A percentile compares a stretch with the other conserved stretches of the same genome.
phyloP scores from a whole-genome alignment of 1,140 invertebrate genomes.

The Mamestra configurata region DNA sequence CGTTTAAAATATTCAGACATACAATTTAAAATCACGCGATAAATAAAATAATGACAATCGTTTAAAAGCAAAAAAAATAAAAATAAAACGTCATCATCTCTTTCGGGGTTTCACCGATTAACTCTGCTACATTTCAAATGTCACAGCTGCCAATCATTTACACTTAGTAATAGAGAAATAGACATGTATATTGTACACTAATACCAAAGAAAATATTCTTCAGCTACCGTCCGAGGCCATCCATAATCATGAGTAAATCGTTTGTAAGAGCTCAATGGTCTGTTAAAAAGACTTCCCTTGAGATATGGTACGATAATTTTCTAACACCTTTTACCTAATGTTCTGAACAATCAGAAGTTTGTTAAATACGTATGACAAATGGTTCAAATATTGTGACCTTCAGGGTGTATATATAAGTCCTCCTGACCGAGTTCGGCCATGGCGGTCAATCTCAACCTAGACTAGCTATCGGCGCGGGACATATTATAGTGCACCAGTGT shows the following conservation, averaged over 20 bases:
- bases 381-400: no score
- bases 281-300: constrained; percentile 37
- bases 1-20: no score
- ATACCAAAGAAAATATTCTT: background rate
- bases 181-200: background rate
- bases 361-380: no score
- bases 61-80: no score
- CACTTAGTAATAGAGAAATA: background rate
- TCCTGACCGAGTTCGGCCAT: no score
- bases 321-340: constrained; percentile 23
- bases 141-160: constrained; percentile 11
- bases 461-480: no score
- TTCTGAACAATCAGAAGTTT: background rate
- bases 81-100: no score
- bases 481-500: no score
- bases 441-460: no score
- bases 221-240: constrained; percentile 17
- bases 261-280: constrained; percentile 35
- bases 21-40: no score
- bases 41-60: no score
- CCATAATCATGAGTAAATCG: constrained; percentile 48
- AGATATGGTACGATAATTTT: constrained; percentile 24
- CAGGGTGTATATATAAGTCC: no score
- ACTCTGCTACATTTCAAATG: background rate
- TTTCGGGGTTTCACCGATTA: background rate